These are phyloP conservation scores for Diorhabda sublineata DNA, from an alignment of 1,140 invertebrate species.

Conservation along the genomic window DNA sequence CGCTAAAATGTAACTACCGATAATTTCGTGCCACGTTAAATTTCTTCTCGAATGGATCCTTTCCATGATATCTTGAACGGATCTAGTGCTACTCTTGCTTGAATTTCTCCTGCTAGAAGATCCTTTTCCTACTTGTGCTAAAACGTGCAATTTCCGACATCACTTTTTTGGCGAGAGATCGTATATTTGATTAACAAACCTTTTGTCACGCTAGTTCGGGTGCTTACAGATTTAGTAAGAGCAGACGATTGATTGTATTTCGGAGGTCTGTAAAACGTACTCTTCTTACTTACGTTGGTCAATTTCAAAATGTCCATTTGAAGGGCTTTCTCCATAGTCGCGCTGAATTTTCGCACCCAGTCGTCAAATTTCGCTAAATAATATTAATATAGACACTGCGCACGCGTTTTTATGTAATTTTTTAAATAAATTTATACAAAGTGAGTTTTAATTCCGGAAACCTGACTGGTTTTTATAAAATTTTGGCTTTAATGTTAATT, in stretches of 20 bases:
- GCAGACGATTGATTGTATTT: constrained; percentile 7
- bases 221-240: neutral
- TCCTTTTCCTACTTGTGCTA: neutral
- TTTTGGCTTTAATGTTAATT: too few relatives aligned
- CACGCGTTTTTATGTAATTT: too few relatives aligned
- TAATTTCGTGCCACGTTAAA: constrained; percentile 62
- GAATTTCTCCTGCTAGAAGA: constrained; percentile 12
- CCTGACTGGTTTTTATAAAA: too few relatives aligned
- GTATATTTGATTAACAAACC: neutral
- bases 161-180: too few relatives aligned
- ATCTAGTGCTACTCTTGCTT: constrained; percentile 24
- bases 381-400: too few relatives aligned
- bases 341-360: constrained; percentile 57
- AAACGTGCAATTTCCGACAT: too few relatives aligned
- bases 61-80: constrained; percentile 34
- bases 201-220: constrained; percentile 5
- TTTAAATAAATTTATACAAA: too few relatives aligned
- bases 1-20: constrained; percentile 58
- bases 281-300: constrained; percentile 31
- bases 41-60: constrained; percentile 49
- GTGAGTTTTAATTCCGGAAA: too few relatives aligned
- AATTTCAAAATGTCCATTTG: constrained; percentile 64
- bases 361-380: constrained; percentile 53
- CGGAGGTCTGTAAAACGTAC: constrained; percentile 19
- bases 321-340: constrained; percentile 58